These are phyloP conservation scores for Cylindroiulus punctatus DNA, from an alignment of 2,888 invertebrate species.

Conservation along the genomic window DNA sequence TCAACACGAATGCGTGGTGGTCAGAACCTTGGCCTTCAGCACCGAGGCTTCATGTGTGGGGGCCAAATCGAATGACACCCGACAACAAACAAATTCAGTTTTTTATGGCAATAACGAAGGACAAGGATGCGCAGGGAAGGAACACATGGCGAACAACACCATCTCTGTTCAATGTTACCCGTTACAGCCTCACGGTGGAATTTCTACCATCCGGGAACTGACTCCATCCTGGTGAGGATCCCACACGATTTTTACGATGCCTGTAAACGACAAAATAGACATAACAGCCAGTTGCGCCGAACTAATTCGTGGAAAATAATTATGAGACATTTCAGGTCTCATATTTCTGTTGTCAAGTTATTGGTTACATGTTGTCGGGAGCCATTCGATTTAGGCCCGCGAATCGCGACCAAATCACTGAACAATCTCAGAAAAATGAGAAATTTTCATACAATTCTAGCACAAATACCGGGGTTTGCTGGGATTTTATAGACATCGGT, in stretches of 20 bases:
- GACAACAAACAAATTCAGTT: background rate
- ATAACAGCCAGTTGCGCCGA: background rate
- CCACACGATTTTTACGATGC: background rate
- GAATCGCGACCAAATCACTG: too few species aligned
- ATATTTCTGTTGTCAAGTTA: too few species aligned
- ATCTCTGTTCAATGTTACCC: constrained; percentile 18
- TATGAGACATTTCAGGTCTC: too few species aligned
- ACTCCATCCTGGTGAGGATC: background rate
- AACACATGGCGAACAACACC: background rate
- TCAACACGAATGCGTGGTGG: constrained; percentile 18
- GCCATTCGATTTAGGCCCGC: too few species aligned
- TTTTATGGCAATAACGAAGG: background rate
- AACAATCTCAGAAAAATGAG: too few species aligned
- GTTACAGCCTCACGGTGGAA: background rate
- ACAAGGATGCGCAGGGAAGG: background rate
- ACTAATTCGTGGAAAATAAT: background rate
- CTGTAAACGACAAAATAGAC: background rate
- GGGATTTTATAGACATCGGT: too few species aligned
- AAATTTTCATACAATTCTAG: too few species aligned
- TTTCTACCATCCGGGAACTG: background rate
- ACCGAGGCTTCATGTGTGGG: background rate
- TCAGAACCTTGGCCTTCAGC: constrained; percentile 18
- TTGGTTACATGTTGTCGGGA: too few species aligned
- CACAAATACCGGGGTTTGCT: too few species aligned
- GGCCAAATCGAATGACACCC: background rate